phyloP scores from a whole-genome alignment of 2,797 vertebrate genomes.

The Ctenochaetus hawaiiensis region DNA sequence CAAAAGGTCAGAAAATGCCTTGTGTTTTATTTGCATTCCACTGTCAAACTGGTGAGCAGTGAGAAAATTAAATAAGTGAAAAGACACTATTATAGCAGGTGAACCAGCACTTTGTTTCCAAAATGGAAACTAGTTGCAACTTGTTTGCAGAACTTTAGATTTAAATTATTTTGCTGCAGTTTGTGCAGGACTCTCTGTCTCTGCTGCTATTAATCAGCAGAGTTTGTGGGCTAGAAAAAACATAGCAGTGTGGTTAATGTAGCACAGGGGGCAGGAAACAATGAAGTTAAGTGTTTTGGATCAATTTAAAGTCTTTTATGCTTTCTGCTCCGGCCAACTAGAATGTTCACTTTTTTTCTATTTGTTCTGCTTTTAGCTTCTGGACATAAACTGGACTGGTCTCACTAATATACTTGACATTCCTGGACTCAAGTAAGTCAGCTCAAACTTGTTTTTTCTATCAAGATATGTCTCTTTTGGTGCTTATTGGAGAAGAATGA shows the following conservation, averaged over 20 bases:
- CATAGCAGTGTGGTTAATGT: conserved; percentile 24
- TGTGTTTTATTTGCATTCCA: neutral
- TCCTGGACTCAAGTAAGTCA: conserved; percentile 95
- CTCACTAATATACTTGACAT: conserved; percentile 97
- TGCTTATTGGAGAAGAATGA: neutral
- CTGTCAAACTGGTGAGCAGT: neutral
- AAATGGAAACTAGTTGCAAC: neutral
- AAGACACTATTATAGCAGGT: neutral
- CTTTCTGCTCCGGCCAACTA: neutral
- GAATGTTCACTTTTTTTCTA: conserved; percentile 24
- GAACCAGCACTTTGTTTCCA: conserved; percentile 2
- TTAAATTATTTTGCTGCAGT: conserved; percentile 17
- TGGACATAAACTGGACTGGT: conserved; percentile 98
- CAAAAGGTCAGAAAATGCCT: neutral
- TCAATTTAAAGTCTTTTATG: conserved; percentile 29
- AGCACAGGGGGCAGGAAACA: conserved; percentile 28
- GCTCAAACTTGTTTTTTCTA: conserved; percentile 18
- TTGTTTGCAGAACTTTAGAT: conserved; percentile 36
- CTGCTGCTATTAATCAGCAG: conserved; percentile 36
- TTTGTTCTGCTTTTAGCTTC: conserved; percentile 83
- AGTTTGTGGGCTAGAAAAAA: conserved; percentile 24
- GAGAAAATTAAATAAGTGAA: neutral
- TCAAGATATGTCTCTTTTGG: neutral
- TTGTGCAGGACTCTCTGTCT: conserved; percentile 1
- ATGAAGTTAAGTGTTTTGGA: conserved; percentile 32